Conservation (phyloP, 35 echinoderm and acorn worm genomes). For the Strongylocentrotus purpuratus region DNA sequence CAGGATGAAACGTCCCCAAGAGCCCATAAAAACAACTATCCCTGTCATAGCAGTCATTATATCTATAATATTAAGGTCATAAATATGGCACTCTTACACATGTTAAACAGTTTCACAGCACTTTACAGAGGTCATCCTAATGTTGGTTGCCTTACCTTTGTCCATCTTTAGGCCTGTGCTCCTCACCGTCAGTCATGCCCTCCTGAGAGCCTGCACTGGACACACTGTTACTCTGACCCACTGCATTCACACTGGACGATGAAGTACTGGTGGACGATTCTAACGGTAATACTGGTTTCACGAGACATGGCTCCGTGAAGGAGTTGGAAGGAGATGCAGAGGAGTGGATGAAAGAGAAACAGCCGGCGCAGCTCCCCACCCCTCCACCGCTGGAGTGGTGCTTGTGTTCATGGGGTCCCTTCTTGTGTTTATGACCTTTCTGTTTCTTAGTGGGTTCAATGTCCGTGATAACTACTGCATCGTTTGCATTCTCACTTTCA, state of each 20-base stretch:
- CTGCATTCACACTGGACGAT: slow-evolving; percentile 69
- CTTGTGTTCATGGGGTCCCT: slow-evolving; percentile 28
- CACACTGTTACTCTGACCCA: slow-evolving; percentile 51
- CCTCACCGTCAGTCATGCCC: not conserved
- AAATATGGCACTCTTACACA: too few relatives aligned
- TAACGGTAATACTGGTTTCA: slow-evolving; percentile 74
- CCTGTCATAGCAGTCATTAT: too few relatives aligned
- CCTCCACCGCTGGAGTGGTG: slow-evolving; percentile 46
- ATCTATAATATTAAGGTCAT: too few relatives aligned
- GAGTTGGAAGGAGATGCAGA: slow-evolving; percentile 71
- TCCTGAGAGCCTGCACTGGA: slow-evolving; percentile 42
- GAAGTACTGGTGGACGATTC: slow-evolving; percentile 75
- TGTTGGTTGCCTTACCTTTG: slow-evolving; percentile 44
- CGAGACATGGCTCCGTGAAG: slow-evolving; percentile 81
- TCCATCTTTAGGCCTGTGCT: slow-evolving; percentile 31
- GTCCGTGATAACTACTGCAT: slow-evolving; percentile 8
- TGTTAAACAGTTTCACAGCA: too few relatives aligned
- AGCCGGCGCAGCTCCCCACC: slow-evolving; percentile 67
- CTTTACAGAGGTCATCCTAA: too few relatives aligned
- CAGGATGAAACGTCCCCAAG: too few relatives aligned
- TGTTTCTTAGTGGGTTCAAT: slow-evolving; percentile 23
- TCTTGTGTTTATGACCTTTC: slow-evolving; percentile 45
- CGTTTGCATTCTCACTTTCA: not conserved
- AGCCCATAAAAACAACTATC: too few relatives aligned
- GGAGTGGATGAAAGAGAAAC: slow-evolving; percentile 83